Percentiles rank a stretch among this genome's conserved stretches.
phyloP scores from a whole-genome alignment of 2,888 invertebrate species.

The Tetrapedia diversipes region DNA sequence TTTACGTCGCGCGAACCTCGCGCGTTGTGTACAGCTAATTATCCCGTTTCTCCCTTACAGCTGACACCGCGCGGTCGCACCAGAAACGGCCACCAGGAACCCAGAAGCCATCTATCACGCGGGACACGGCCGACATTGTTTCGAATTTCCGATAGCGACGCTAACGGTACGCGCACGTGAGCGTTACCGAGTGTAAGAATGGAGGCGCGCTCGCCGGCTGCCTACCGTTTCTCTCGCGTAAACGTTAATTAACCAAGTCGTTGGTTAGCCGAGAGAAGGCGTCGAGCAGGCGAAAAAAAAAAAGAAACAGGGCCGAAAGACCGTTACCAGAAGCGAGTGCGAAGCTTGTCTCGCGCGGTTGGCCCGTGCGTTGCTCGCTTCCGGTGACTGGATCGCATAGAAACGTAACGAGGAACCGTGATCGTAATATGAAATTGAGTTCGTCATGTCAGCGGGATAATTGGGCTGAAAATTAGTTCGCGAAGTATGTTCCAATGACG shows the following conservation, averaged over 20 bases:
- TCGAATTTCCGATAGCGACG: constrained; percentile 47
- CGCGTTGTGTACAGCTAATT: constrained; percentile 40
- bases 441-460: no score
- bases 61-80: constrained; percentile 30
- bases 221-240: constrained; percentile 51
- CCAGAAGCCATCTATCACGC: constrained; percentile 39
- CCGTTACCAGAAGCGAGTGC: constrained; percentile 54
- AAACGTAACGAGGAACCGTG: constrained; percentile 21
- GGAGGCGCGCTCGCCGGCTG: constrained; percentile 26
- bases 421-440: no score
- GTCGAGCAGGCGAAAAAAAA: neutral
- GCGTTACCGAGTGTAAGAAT: constrained; percentile 49
- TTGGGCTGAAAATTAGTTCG: no score
- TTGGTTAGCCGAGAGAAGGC: constrained; percentile 43
- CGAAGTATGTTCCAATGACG: no score
- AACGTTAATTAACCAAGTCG: constrained; percentile 66
- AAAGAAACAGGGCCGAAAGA: constrained; percentile 25
- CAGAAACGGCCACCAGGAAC: constrained; percentile 29
- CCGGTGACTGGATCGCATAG: constrained; percentile 12
- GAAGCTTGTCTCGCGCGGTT: constrained; percentile 39
- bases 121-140: constrained; percentile 57
- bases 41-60: constrained; percentile 48
- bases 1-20: constrained; percentile 41
- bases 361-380: constrained; percentile 25
- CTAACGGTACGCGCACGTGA: constrained; percentile 41